Conservation (phyloP, 2,113 vertebrate genomes). For the Neotoma lepida region DNA sequence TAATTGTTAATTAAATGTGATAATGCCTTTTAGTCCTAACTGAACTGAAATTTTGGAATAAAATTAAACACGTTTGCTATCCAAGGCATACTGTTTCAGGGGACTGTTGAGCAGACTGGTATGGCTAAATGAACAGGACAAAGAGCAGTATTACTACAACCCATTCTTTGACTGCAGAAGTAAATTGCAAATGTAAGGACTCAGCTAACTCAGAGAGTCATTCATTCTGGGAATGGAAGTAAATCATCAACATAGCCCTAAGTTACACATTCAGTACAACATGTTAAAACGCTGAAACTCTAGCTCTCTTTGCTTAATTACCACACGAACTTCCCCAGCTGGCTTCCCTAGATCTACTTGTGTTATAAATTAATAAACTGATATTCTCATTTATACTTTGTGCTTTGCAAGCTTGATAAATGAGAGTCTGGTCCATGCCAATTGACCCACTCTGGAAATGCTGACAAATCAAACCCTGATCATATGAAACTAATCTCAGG, state of each 20-base stretch:
- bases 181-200: background rate
- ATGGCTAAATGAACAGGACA: background rate
- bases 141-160: background rate
- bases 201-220: background rate
- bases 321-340: background rate
- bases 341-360: background rate
- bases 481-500: background rate
- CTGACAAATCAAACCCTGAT: constrained; percentile 34
- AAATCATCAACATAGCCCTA: constrained; percentile 4
- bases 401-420: constrained; percentile 26
- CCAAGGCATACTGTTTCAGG: background rate
- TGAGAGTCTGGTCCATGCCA: background rate
- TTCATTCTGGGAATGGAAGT: background rate
- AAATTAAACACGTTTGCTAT: constrained; percentile 25
- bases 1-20: background rate
- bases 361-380: constrained; percentile 37
- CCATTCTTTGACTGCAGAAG: background rate
- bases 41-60: constrained; percentile 25
- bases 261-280: background rate
- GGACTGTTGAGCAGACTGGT: background rate
- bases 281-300: background rate
- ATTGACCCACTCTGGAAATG: background rate
- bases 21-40: background rate
- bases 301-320: background rate
- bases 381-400: constrained; percentile 33